Conservation (phyloP, 2,113 vertebrate genomes). For the Thunnus maccoyii region DNA sequence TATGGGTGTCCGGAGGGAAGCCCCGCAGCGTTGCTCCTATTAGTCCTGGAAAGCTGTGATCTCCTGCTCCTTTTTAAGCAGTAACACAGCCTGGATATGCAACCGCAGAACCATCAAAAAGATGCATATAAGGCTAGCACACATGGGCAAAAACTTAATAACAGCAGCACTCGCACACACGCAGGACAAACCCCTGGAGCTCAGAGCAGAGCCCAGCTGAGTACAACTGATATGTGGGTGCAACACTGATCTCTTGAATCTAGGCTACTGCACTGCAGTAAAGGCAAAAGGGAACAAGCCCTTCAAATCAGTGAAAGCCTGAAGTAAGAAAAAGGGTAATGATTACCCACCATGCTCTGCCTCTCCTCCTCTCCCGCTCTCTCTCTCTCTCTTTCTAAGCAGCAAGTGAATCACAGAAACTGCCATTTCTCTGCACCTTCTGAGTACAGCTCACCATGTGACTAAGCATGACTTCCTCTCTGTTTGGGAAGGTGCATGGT, state of each 20-base stretch:
- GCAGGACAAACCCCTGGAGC: slow-evolving; percentile 56
- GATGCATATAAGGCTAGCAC: slow-evolving; percentile 4
- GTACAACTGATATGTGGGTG: slow-evolving; percentile 64
- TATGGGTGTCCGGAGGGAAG: slow-evolving; percentile 46
- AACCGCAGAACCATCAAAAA: slow-evolving; percentile 26
- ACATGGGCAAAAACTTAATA: slow-evolving; percentile 14
- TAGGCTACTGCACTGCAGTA: slow-evolving; percentile 77
- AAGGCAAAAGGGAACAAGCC: slow-evolving; percentile 60
- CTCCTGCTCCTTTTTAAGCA: slow-evolving; percentile 22
- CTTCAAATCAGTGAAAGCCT: slow-evolving; percentile 59
- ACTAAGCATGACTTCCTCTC: slow-evolving; percentile 65
- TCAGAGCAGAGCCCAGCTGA: slow-evolving; percentile 56
- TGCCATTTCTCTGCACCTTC: slow-evolving; percentile 39
- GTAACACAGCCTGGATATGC: slow-evolving; percentile 7
- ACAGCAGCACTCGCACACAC: background rate
- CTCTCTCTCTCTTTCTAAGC: slow-evolving; percentile 39
- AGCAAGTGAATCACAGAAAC: slow-evolving; percentile 56
- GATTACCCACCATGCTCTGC: slow-evolving; percentile 55
- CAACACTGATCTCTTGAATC: slow-evolving; percentile 59
- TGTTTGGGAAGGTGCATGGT: slow-evolving; percentile 57
- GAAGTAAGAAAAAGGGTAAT: slow-evolving; percentile 52
- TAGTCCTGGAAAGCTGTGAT: slow-evolving; percentile 60
- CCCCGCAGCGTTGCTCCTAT: slow-evolving; percentile 42
- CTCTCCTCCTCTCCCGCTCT: slow-evolving; percentile 10
- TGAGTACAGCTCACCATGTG: slow-evolving; percentile 45